Percentiles rank a stretch among this genome's conserved stretches.
Conservation (phyloP, 1,140 invertebrate genomes). For the Limonius californicus region DNA sequence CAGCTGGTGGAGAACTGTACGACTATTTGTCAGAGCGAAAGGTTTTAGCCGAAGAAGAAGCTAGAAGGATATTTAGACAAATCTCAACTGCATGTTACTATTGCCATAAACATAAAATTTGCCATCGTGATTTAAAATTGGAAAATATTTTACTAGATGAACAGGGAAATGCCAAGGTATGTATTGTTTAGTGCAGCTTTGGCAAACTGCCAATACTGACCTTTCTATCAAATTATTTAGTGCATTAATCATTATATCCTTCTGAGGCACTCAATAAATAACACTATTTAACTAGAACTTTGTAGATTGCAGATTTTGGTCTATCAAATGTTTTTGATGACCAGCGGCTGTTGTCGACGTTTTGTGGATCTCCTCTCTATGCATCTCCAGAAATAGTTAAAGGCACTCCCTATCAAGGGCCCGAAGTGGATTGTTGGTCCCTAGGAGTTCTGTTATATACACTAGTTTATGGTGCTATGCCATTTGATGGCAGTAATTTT, state of each 20-base stretch:
- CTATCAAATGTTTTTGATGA: slow-evolving; percentile 97
- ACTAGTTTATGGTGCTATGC: slow-evolving; percentile 98
- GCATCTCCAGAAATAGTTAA: slow-evolving; percentile 99
- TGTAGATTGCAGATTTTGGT: slow-evolving; percentile 96
- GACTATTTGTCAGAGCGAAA: slow-evolving; percentile 95
- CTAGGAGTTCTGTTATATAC: slow-evolving; percentile 96
- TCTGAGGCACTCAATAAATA: no score
- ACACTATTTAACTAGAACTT: no score
- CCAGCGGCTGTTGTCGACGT: slow-evolving; percentile 83
- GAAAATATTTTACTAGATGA: slow-evolving; percentile 98
- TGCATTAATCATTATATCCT: no score
- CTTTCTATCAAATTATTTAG: neutral
- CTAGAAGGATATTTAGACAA: slow-evolving; percentile 93
- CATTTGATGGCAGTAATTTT: slow-evolving; percentile 98
- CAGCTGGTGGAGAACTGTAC: slow-evolving; percentile 95
- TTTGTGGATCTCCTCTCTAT: slow-evolving; percentile 97
- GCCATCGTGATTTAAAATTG: slow-evolving; percentile 96
- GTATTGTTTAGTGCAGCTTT: no score
- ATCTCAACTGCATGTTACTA: slow-evolving; percentile 97
- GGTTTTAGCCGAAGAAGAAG: slow-evolving; percentile 87
- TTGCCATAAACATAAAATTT: slow-evolving; percentile 98
- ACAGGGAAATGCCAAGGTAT: slow-evolving; percentile 90
- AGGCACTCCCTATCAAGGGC: slow-evolving; percentile 96
- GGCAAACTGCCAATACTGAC: no score
- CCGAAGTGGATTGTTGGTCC: slow-evolving; percentile 95